Base-by-base conservation (phyloP, 2,888 invertebrate species). In the Antheraea yamamai region DNA sequence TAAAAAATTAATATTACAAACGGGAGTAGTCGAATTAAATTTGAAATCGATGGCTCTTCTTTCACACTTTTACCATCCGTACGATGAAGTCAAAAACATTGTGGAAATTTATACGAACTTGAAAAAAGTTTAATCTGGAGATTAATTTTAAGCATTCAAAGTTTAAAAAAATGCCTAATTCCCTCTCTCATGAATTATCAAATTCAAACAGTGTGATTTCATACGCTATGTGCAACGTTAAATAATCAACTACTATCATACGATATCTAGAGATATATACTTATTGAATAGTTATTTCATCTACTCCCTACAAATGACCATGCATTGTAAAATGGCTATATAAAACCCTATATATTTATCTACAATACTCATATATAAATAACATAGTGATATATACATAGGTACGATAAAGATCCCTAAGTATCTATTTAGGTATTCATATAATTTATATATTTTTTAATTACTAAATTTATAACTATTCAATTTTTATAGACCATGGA, bases 321-420 rank as follows among this genome's bases (percentile, higher is more conserved):
- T 75, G 74, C 74, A 75, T 71, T 75, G 70, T 74, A 74, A 74
- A 74, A 74, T 58, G 51, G 74, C 71, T 74, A 74, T 74, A 74
- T 74, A 75, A 75, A 71, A 72, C 74, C 47, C 23, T 72, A 75
- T 72, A 75, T 74, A 74, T 74, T 74, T 74, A 6, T 26, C 74
- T 75, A 75, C 35, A 70, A 74, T 72, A 71, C 68, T 55, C 58
- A 26, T 72, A 61, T 51, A 72, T 55, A 61, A 58, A 70, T 39
- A 70, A 39, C 20, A 70, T 70, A 70, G 39, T 70, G 70, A 70
- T 70, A 70, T 70, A 70, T 70, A 70, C 20, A 39, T 39, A 70
- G 35, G 20, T 70, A 70, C 39, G 68, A 35, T 16, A 8, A 70
- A 39, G 35, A 70, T n/a, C 70, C 66, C 30, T 8, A 70, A 39